phyloP scores from a whole-genome alignment of 2,888 invertebrate genomes.

The Dinocampus coccinellae region DNA sequence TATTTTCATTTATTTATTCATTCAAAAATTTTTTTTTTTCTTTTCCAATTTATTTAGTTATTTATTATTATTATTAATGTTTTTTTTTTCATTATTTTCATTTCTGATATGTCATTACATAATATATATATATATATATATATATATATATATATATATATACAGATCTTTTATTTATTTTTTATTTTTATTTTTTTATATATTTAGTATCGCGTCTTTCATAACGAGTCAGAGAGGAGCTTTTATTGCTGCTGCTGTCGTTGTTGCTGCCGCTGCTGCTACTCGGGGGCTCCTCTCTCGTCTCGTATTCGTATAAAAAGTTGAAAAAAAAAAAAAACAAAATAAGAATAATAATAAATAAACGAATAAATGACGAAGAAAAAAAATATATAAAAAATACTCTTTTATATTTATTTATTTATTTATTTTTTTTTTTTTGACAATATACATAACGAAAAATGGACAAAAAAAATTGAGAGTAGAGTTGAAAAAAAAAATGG shows the following conservation, averaged over 20 bases:
- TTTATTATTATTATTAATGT: conserved; percentile 4
- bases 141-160: too few relatives aligned
- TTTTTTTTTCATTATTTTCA: not conserved
- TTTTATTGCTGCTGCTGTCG: not conserved
- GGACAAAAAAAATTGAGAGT: not conserved
- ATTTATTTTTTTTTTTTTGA: not conserved
- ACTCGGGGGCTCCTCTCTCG: not conserved
- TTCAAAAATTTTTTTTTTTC: too few relatives aligned
- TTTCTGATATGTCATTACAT: too few relatives aligned
- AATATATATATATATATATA: too few relatives aligned
- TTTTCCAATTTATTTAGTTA: too few relatives aligned
- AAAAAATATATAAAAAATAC: too few relatives aligned
- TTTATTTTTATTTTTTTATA: not conserved
- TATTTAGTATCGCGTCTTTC: not conserved
- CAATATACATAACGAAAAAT: too few relatives aligned
- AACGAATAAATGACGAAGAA: too few relatives aligned
- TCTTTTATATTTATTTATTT: not conserved
- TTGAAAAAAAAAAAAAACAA: too few relatives aligned
- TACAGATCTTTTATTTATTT: not conserved
- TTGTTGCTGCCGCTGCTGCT: not conserved
- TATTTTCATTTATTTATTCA: too few relatives aligned
- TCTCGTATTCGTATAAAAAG: not conserved
- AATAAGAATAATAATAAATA: too few relatives aligned
- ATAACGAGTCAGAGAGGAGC: not conserved
- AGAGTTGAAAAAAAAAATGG: not conserved